Conservation (phyloP, 2,113 vertebrate species). For the Ondatra zibethicus region DNA sequence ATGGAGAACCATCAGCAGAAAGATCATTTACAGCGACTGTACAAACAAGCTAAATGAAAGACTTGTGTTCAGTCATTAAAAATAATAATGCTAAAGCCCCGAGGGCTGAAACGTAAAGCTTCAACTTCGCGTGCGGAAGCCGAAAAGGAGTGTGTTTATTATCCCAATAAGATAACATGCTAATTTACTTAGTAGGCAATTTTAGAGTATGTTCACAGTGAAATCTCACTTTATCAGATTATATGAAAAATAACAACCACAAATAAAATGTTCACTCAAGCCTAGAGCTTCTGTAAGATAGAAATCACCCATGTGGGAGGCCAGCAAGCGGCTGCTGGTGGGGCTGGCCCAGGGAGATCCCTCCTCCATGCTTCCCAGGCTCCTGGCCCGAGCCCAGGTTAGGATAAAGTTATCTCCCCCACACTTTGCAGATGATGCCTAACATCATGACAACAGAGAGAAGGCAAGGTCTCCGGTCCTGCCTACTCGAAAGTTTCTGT, state of each 20-base stretch:
- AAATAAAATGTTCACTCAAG: conserved; percentile 77
- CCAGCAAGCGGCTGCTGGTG: not conserved
- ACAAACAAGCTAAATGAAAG: conserved; percentile 75
- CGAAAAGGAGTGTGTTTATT: conserved; percentile 73
- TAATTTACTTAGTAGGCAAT: conserved; percentile 83
- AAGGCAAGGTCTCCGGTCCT: conserved; percentile 94
- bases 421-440: conserved; percentile 86
- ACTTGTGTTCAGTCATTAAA: conserved; percentile 74
- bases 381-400: conserved; percentile 44
- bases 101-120: conserved; percentile 64
- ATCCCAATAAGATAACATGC: conserved; percentile 77
- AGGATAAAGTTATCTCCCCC: conserved; percentile 85
- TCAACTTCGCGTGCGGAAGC: conserved; percentile 50
- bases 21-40: conserved; percentile 74
- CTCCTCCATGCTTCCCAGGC: not conserved
- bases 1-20: conserved; percentile 72
- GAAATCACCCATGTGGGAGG: not conserved
- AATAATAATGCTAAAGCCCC: conserved; percentile 72
- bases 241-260: conserved; percentile 38
- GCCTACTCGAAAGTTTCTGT: conserved; percentile 92
- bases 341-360: not conserved
- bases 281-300: conserved; percentile 53
- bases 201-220: conserved; percentile 70
- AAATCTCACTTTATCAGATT: conserved; percentile 79
- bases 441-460: conserved; percentile 93